Conservation (phyloP, 2,888 invertebrate genomes). For the Anthrax anthrax region DNA sequence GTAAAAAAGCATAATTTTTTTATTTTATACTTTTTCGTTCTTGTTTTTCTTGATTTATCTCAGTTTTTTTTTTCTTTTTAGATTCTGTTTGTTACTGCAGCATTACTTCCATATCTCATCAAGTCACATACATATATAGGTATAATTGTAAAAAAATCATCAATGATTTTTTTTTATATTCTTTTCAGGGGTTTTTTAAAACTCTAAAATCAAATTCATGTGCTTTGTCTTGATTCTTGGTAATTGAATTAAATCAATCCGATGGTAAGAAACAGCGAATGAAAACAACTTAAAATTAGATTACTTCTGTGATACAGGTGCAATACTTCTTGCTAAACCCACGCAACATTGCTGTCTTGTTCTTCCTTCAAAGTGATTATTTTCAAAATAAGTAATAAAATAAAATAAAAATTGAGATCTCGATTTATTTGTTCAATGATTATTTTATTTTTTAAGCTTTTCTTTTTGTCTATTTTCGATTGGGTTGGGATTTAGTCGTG, state of each 20-base stretch:
- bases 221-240: conserved; percentile 12
- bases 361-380: conserved; percentile 9
- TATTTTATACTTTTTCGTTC: neutral
- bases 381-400: too few species aligned
- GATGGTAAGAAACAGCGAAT: conserved; percentile 15
- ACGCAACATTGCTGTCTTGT: conserved; percentile 14
- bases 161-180: neutral
- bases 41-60: neutral
- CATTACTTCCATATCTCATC: conserved; percentile 3
- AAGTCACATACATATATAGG: neutral
- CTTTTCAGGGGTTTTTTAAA: neutral
- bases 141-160: too few species aligned
- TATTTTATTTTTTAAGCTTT: neutral
- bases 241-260: conserved; percentile 20
- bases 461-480: neutral
- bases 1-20: conserved; percentile 2
- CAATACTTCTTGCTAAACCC: conserved; percentile 18
- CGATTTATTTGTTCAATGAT: conserved; percentile 16
- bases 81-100: too few species aligned
- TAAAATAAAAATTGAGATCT: conserved; percentile 13
- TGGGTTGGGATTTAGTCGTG: conserved; percentile 1
- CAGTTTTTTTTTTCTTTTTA: too few species aligned
- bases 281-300: conserved; percentile 20
- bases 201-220: conserved; percentile 5
- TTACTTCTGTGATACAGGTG: conserved; percentile 20